These are phyloP conservation scores for Tenthredo scrophulariae DNA, from an alignment of 2,888 invertebrate species.

Conservation along the genomic window DNA sequence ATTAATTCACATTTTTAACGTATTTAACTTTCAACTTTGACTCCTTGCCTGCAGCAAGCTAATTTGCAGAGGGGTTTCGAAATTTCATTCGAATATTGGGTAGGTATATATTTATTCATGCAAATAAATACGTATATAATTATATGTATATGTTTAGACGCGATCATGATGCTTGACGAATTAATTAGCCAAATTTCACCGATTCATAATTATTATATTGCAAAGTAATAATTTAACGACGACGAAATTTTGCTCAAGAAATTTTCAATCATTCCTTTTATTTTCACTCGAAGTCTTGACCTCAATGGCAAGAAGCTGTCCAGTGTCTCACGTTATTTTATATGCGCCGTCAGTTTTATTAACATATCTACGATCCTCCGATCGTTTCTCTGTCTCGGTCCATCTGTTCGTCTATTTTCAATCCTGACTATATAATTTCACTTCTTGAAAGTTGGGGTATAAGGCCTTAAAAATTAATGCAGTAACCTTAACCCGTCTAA, in stretches of 20 bases:
- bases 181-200: background rate
- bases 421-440: background rate
- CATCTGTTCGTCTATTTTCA: background rate
- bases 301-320: slow-evolving; percentile 28
- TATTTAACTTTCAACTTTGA: slow-evolving; percentile 1
- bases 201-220: background rate
- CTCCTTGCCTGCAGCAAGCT: background rate
- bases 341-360: slow-evolving; percentile 33
- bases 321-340: slow-evolving; percentile 37
- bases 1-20: background rate
- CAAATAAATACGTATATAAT: background rate
- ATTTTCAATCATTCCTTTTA: slow-evolving; percentile 31
- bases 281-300: slow-evolving; percentile 45
- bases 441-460: background rate
- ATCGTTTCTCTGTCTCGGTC: background rate
- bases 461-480: slow-evolving; percentile 14
- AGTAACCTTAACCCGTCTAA: background rate
- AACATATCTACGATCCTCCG: slow-evolving; percentile 36
- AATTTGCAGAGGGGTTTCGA: background rate
- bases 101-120: background rate
- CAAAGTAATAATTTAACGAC: background rate
- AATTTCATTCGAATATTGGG: slow-evolving; percentile 7
- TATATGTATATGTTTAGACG: background rate
- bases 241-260: background rate
- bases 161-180: background rate